Percentiles rank a stretch among this genome's conserved stretches.
phyloP scores from a whole-genome alignment of 2,797 vertebrate genomes.

The Scolopax bukidnonensis region DNA sequence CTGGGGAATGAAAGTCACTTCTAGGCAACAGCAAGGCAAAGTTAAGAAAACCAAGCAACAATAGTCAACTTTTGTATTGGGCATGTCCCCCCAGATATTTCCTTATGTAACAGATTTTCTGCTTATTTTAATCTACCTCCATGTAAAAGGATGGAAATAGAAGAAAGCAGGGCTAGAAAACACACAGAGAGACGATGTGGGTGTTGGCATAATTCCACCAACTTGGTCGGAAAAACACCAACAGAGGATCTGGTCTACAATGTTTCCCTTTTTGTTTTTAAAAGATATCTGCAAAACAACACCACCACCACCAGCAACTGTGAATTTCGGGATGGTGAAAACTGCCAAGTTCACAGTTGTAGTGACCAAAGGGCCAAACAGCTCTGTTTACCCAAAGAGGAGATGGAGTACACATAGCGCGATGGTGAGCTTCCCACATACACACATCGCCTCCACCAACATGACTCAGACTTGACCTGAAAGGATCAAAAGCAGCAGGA shows the following conservation, averaged over 20 bases:
- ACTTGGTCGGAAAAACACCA: not conserved
- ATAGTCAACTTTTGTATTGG: not conserved
- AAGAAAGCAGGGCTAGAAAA: conserved; percentile 20
- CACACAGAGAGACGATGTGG: not conserved
- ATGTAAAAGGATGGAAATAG: not conserved
- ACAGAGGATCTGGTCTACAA: not conserved
- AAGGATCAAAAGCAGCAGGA: conserved; percentile 67
- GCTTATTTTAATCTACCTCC: not conserved
- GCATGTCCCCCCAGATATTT: not conserved
- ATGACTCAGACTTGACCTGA: conserved; percentile 55
- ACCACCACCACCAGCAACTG: not conserved
- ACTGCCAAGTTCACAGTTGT: conserved; percentile 6
- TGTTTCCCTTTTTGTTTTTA: conserved; percentile 29
- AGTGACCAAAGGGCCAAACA: conserved; percentile 32
- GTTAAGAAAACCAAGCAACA: not conserved
- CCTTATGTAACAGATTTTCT: not conserved
- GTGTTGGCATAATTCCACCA: conserved; percentile 22
- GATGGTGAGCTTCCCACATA: conserved; percentile 46
- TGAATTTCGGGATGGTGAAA: conserved; percentile 4
- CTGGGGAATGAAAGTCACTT: not conserved
- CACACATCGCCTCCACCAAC: conserved; percentile 37
- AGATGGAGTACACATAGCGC: not conserved
- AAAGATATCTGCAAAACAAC: conserved; percentile 46
- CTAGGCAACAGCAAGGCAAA: not conserved
- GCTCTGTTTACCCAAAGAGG: conserved; percentile 48